A percentile compares a stretch with the other conserved stretches of the same genome.
phyloP scores from a whole-genome alignment of 2,797 vertebrate species.

The Chromobotia macracanthus region DNA sequence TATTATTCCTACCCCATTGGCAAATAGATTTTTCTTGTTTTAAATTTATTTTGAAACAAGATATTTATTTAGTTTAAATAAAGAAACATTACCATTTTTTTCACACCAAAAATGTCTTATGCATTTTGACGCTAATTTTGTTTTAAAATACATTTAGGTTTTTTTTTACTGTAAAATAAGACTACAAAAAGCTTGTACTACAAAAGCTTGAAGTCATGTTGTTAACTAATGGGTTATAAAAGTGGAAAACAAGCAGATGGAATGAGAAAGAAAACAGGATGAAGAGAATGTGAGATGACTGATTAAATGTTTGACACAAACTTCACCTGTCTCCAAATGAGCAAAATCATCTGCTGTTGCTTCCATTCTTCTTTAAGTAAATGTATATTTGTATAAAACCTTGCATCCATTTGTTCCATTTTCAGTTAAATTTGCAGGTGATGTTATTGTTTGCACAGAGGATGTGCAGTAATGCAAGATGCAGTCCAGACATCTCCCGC shows the following conservation, averaged over 20 bases:
- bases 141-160: background rate
- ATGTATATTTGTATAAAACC: no score
- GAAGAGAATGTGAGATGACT: background rate
- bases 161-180: background rate
- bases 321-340: background rate
- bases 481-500: constrained; percentile 62
- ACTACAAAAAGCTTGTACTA: background rate
- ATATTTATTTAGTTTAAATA: no score
- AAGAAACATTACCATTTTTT: no score
- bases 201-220: no score
- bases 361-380: background rate
- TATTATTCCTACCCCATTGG: background rate
- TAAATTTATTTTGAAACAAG: background rate
- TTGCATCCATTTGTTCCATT: background rate
- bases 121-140: background rate
- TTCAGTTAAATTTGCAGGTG: background rate
- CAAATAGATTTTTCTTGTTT: background rate
- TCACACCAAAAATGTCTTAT: no score
- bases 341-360: background rate
- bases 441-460: background rate
- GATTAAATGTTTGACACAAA: background rate
- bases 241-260: background rate
- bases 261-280: background rate
- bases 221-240: background rate
- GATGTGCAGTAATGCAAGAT: constrained; percentile 34